These are phyloP conservation scores for Isichthys henryi DNA, from an alignment of 2,113 vertebrate genomes.

Conservation along the genomic window DNA sequence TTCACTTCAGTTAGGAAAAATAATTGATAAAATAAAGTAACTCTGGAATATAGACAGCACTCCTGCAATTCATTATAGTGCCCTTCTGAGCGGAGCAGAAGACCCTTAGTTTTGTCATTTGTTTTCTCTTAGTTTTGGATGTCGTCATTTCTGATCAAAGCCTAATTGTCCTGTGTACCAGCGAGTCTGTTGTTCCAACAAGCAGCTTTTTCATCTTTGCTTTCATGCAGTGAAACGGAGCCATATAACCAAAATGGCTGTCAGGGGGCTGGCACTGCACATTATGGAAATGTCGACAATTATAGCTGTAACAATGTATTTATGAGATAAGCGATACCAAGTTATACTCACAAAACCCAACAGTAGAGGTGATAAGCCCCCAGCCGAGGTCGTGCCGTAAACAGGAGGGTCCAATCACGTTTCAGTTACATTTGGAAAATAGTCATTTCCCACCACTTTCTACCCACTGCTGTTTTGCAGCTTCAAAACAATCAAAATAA, in stretches of 20 bases:
- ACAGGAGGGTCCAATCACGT: not conserved
- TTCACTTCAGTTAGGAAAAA: not conserved
- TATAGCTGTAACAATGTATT: not conserved
- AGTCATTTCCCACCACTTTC: not conserved
- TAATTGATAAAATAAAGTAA: not conserved
- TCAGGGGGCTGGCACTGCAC: not conserved
- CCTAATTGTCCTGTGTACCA: not conserved
- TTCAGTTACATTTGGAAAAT: not conserved
- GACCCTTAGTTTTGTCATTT: not conserved
- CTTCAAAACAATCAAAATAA: not conserved
- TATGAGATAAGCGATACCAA: not conserved
- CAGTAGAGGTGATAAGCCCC: not conserved
- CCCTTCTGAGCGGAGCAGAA: not conserved
- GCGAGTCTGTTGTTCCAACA: not conserved
- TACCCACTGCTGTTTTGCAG: not conserved
- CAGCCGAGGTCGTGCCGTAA: not conserved
- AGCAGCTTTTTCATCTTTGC: not conserved
- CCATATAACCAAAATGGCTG: not conserved
- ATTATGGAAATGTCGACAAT: not conserved
- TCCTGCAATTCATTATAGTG: not conserved
- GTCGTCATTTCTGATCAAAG: not conserved
- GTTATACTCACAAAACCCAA: not conserved
- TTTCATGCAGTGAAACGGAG: not conserved
- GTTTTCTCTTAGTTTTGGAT: not conserved
- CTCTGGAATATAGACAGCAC: not conserved